phyloP scores from a whole-genome alignment of 2,113 vertebrate species.

The Cyphomyrus plagiostoma region DNA sequence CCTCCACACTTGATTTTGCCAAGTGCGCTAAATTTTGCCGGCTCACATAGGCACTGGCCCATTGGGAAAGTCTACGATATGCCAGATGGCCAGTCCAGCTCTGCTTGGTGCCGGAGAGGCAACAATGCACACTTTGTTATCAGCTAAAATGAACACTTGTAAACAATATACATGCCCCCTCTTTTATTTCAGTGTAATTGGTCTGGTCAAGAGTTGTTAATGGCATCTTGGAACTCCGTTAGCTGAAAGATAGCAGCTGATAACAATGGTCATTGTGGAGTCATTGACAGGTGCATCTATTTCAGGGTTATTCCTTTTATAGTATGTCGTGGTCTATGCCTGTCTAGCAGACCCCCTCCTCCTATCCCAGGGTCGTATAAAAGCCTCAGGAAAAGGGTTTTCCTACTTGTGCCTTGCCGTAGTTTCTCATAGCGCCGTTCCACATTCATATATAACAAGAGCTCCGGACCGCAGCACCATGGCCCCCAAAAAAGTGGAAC shows the following conservation, averaged over 20 bases:
- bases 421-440: neutral
- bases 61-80: neutral
- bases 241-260: constrained; percentile 23
- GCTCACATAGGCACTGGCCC: neutral
- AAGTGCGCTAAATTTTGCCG: neutral
- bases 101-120: neutral
- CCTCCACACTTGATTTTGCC: neutral
- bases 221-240: constrained; percentile 13
- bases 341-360: neutral
- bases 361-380: constrained; percentile 12
- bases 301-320: constrained; percentile 32
- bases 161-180: neutral
- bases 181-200: constrained; percentile 9
- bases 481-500: constrained; percentile 67
- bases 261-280: constrained; percentile 25
- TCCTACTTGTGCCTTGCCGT: neutral
- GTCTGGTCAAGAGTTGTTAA: neutral
- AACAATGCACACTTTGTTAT: neutral
- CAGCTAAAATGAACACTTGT: neutral
- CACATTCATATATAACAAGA: neutral
- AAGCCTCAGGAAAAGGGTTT: constrained; percentile 5
- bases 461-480: constrained; percentile 39
- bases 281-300: constrained; percentile 19
- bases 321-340: constrained; percentile 12
- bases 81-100: neutral